Evolutionary conservation across 2,113 vertebrate species (phyloP).

Genomic region (Atlantisia rogersi): DNA sequence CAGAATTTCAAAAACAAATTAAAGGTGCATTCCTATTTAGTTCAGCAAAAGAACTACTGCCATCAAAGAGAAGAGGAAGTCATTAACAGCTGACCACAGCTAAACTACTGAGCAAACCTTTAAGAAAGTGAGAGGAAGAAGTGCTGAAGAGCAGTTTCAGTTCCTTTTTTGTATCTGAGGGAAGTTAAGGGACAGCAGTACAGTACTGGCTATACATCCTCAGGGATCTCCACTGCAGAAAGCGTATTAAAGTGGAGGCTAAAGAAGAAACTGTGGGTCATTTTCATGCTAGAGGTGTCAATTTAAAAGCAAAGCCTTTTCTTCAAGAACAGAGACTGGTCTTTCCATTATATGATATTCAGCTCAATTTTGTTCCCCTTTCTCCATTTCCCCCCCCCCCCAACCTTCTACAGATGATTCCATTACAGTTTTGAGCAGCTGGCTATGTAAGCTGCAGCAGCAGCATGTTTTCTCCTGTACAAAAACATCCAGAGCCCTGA

Average conservation of each 20-base stretch:
- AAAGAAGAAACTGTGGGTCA: not conserved
- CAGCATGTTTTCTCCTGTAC: not conserved
- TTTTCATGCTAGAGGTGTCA: not conserved
- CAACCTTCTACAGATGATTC: not conserved
- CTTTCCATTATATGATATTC: not conserved
- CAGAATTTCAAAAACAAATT: not conserved
- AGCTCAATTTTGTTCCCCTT: not conserved
- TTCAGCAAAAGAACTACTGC: not conserved
- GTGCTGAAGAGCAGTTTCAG: not conserved
- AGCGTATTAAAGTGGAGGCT: not conserved
- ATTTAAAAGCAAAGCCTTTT: not conserved
- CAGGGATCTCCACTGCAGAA: not conserved
- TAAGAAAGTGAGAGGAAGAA: not conserved
- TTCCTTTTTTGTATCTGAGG: not conserved
- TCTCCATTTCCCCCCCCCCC: not conserved
- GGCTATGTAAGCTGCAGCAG: not conserved
- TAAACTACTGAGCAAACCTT: not conserved
- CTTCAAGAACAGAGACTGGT: not conserved
- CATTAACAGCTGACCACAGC: slow-evolving; percentile 8
- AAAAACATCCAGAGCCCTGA: not conserved
- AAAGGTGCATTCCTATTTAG: not conserved
- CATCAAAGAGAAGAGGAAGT: not conserved
- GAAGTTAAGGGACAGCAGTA: not conserved
- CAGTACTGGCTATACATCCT: not conserved
- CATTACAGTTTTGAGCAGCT: not conserved